Conservation (phyloP, 2,888 invertebrate species). For the Venusia cambrica region DNA sequence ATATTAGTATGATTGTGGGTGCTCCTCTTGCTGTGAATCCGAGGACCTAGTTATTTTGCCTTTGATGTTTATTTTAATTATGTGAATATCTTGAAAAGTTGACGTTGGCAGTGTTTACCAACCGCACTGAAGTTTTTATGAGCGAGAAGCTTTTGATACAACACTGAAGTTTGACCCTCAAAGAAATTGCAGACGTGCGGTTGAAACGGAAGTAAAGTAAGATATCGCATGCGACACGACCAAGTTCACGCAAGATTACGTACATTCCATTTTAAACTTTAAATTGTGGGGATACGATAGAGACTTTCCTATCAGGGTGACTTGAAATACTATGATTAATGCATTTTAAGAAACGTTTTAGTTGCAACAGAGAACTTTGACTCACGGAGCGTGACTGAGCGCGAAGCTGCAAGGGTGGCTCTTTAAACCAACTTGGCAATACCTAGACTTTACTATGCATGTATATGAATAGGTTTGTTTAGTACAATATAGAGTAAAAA, state of each 20-base stretch:
- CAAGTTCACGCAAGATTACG: conserved; percentile 48
- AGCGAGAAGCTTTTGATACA: conserved; percentile 15
- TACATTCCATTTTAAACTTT: conserved; percentile 47
- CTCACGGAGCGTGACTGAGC: conserved; percentile 54
- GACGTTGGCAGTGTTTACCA: conserved; percentile 21
- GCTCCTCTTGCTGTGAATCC: conserved; percentile 45
- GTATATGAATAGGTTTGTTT: conserved; percentile 2
- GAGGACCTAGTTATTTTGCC: conserved; percentile 54
- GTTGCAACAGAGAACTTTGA: conserved; percentile 64
- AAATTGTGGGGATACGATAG: conserved; percentile 45
- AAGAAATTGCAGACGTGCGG: conserved; percentile 53
- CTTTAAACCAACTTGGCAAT: conserved; percentile 32
- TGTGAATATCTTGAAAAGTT: conserved; percentile 47
- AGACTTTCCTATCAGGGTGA: conserved; percentile 44
- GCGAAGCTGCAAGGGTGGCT: conserved; percentile 45
- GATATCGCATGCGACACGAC: conserved; percentile 47
- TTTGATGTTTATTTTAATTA: conserved; percentile 61
- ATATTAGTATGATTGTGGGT: conserved; percentile 71
- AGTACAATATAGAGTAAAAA: neutral
- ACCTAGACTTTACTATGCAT: conserved; percentile 12
- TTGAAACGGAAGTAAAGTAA: conserved; percentile 38
- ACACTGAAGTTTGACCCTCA: conserved; percentile 35
- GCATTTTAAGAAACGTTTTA: conserved; percentile 66
- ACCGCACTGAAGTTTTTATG: conserved; percentile 7
- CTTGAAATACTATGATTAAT: conserved; percentile 60